phyloP scores from a whole-genome alignment of 2,888 invertebrate species.

The Drosophila acutilabella region DNA sequence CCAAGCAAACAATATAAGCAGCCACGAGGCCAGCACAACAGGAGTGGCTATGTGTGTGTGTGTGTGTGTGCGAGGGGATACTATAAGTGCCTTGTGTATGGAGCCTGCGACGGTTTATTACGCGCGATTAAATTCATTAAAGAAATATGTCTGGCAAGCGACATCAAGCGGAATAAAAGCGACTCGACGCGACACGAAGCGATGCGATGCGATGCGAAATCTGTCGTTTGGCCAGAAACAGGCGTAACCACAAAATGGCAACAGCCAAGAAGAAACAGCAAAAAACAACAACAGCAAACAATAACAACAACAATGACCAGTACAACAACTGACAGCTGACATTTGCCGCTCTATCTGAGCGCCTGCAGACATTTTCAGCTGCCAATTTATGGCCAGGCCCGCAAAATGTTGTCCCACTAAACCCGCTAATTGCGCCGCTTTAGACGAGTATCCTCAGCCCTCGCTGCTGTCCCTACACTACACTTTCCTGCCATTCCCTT shows the following conservation, averaged over 20 bases:
- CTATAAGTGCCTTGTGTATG: slow-evolving; percentile 50
- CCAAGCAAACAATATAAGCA: slow-evolving; percentile 65
- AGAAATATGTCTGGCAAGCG: slow-evolving; percentile 65
- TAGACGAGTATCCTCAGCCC: slow-evolving; percentile 42
- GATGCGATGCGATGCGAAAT: slow-evolving; percentile 41
- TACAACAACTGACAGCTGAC: slow-evolving; percentile 61
- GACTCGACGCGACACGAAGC: slow-evolving; percentile 20
- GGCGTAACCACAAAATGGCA: slow-evolving; percentile 53
- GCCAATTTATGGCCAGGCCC: slow-evolving; percentile 61
- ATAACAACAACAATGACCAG: slow-evolving; percentile 23
- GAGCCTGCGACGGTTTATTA: slow-evolving; percentile 75
- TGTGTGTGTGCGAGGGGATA: slow-evolving; percentile 13
- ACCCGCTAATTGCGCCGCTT: slow-evolving; percentile 82
- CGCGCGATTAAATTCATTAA: slow-evolving; percentile 83
- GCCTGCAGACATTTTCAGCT: slow-evolving; percentile 61
- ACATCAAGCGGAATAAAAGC: slow-evolving; percentile 57
- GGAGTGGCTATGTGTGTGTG: slow-evolving; percentile 10
- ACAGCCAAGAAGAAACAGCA: slow-evolving; percentile 46
- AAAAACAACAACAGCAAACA: slow-evolving; percentile 35
- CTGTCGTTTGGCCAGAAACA: slow-evolving; percentile 30
- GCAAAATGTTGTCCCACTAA: slow-evolving; percentile 65
- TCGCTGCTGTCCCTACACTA: neutral
- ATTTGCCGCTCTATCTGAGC: slow-evolving; percentile 71
- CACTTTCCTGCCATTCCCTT: neutral
- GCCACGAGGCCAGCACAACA: slow-evolving; percentile 37